phyloP scores from a whole-genome alignment of 2,888 invertebrate genomes.

The Amiota communis region DNA sequence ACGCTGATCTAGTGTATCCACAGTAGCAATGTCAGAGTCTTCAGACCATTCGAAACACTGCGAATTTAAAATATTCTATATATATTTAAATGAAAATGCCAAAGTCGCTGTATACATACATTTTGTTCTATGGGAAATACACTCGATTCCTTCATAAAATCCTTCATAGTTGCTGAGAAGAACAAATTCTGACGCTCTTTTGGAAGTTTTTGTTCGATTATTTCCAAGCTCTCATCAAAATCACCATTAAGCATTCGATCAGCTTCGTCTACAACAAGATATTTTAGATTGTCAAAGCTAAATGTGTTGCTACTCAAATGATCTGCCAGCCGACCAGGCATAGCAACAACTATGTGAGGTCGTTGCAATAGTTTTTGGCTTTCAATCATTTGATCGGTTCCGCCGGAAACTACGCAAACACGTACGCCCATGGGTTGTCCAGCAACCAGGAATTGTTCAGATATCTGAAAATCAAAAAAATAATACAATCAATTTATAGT shows the following conservation, averaged over 20 bases:
- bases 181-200: conserved; percentile 88
- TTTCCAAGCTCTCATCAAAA: conserved; percentile 87
- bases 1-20: conserved; percentile 90
- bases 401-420: conserved; percentile 93
- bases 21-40: conserved; percentile 84
- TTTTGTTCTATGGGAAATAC: conserved; percentile 77
- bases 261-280: conserved; percentile 96
- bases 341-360: conserved; percentile 96
- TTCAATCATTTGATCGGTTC: conserved; percentile 93
- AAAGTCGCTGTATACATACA: conserved; percentile 71
- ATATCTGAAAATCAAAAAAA: conserved; percentile 78
- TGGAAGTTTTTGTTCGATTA: conserved; percentile 85
- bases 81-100: not conserved
- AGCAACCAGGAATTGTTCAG: conserved; percentile 93
- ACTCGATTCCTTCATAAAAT: conserved; percentile 82
- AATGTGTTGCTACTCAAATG: conserved; percentile 91
- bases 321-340: conserved; percentile 95
- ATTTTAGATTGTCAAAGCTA: conserved; percentile 84
- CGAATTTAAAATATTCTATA: not conserved
- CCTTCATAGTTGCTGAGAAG: conserved; percentile 97
- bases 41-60: conserved; percentile 79
- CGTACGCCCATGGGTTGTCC: conserved; percentile 90
- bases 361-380: conserved; percentile 85
- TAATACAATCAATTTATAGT: not conserved
- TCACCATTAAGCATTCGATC: conserved; percentile 85